Conservation (phyloP, 2,113 vertebrate species). For the Dipodomys merriami region DNA sequence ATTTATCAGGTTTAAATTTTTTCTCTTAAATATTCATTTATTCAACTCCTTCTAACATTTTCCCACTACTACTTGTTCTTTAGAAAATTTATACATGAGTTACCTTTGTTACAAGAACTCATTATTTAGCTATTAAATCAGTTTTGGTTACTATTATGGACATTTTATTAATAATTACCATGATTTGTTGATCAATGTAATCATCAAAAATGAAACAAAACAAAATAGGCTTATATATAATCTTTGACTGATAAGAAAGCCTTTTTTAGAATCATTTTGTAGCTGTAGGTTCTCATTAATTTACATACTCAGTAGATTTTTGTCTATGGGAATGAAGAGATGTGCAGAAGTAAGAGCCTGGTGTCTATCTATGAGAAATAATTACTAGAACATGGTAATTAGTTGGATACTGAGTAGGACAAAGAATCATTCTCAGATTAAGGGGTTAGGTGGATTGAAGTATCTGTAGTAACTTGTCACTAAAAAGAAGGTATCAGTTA, state of each 20-base stretch:
- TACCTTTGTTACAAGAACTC: not conserved
- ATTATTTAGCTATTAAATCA: not conserved
- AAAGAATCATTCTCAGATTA: not conserved
- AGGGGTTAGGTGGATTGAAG: not conserved
- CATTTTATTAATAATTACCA: constrained; percentile 5
- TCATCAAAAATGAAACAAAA: not conserved
- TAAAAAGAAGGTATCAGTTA: not conserved
- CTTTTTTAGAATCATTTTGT: not conserved
- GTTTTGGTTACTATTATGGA: not conserved
- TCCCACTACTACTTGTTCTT: not conserved
- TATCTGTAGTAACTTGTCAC: not conserved
- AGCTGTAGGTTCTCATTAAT: not conserved
- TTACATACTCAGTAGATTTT: not conserved
- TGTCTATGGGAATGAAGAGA: not conserved
- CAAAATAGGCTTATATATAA: not conserved
- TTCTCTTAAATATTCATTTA: not conserved
- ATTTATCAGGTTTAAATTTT: not conserved
- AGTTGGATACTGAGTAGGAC: not conserved
- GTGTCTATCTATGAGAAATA: not conserved
- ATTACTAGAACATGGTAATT: not conserved
- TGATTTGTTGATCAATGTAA: not conserved
- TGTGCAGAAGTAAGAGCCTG: not conserved
- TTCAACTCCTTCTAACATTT: not conserved
- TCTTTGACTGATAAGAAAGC: not conserved
- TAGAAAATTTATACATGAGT: not conserved